These are phyloP conservation scores for Gopherus evgoodei DNA, from an alignment of 2,113 vertebrate genomes.

Conservation along the genomic window DNA sequence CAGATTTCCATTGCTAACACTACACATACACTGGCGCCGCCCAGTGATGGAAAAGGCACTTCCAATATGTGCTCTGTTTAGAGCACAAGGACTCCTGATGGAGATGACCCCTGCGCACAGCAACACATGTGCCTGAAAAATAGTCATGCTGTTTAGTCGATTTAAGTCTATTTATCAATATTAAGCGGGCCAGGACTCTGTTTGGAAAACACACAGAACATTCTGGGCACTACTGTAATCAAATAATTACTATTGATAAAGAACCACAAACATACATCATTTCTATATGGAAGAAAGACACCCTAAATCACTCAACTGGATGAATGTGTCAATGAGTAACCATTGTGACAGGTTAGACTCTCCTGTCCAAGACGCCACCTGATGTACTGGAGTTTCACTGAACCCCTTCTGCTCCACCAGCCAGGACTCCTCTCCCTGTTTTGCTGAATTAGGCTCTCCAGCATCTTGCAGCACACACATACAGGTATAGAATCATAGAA, in stretches of 20 bases:
- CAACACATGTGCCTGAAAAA: not conserved
- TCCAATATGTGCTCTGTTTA: not conserved
- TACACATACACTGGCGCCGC: not conserved
- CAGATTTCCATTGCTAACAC: not conserved
- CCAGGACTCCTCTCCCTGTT: no score
- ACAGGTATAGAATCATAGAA: no score
- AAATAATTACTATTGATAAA: not conserved
- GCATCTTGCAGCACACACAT: no score
- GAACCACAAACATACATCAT: not conserved
- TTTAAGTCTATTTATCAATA: not conserved
- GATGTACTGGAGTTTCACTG: no score
- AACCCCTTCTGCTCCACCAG: no score
- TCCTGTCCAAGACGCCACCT: no score
- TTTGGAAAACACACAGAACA: not conserved
- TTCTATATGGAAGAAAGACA: not conserved
- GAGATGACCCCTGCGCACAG: not conserved
- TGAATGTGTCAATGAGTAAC: fast-evolving
- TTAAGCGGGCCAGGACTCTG: fast-evolving
- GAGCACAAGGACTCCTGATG: not conserved
- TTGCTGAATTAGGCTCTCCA: no score
- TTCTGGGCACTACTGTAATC: not conserved
- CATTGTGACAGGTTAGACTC: no score
- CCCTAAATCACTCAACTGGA: no score
- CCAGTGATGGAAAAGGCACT: not conserved
- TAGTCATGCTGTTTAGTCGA: fast-evolving